Evolutionary conservation across 2,113 vertebrate species (phyloP).

Genomic region (Urocynchramus pylzowi): DNA sequence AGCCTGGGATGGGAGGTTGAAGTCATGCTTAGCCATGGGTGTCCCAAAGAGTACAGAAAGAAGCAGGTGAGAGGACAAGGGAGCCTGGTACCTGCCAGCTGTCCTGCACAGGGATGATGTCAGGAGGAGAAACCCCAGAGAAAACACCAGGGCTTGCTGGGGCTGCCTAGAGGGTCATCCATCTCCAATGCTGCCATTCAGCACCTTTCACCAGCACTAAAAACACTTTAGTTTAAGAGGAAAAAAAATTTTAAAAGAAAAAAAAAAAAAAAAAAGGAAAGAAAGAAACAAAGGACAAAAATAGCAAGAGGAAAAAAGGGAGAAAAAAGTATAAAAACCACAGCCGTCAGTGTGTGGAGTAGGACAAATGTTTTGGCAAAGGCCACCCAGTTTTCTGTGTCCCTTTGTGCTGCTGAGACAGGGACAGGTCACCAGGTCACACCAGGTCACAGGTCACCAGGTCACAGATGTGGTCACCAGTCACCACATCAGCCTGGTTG

Average conservation of each 20-base stretch:
- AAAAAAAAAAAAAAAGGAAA: accelerated
- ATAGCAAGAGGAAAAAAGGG: accelerated
- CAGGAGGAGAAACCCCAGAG: neutral
- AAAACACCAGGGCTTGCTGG: neutral
- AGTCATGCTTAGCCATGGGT: neutral
- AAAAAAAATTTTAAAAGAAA: too few relatives aligned
- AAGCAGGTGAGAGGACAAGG: neutral
- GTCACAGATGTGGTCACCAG: too few relatives aligned
- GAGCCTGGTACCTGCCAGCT: neutral
- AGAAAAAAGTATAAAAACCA: neutral
- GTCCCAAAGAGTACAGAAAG: neutral
- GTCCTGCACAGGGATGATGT: neutral
- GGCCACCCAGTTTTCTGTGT: neutral
- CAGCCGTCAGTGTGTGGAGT: neutral
- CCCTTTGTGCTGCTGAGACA: neutral
- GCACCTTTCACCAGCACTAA: constrained; percentile 58
- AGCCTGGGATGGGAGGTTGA: neutral
- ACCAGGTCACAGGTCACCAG: neutral
- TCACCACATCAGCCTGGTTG: too few relatives aligned
- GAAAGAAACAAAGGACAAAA: accelerated
- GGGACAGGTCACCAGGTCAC: neutral
- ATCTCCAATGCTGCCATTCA: neutral
- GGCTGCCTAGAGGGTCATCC: neutral
- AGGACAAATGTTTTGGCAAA: neutral
- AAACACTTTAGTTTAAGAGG: neutral